Percentiles rank a stretch among this genome's conserved stretches.
Conservation (phyloP, 2,888 invertebrate genomes). For the Mystacides longicornis region DNA sequence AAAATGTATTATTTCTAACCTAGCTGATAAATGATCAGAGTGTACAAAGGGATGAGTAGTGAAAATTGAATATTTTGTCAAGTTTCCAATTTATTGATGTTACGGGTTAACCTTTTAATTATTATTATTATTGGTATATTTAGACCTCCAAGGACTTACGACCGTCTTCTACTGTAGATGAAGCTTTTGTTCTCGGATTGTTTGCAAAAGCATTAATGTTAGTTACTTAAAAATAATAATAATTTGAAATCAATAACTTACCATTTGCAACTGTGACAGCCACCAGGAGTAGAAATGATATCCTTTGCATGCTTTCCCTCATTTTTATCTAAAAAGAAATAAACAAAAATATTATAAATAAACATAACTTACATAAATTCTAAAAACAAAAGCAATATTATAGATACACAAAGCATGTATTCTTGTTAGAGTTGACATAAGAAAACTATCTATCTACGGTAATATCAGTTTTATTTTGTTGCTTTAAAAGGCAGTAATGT, state of each 20-base stretch:
- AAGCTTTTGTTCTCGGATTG: too few species aligned
- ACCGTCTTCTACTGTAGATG: too few species aligned
- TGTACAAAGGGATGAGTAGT: too few species aligned
- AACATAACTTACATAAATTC: background rate
- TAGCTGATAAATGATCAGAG: too few species aligned
- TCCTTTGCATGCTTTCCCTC: slow-evolving; percentile 23
- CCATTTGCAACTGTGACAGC: slow-evolving; percentile 15
- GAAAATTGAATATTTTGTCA: too few species aligned
- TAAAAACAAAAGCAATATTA: background rate
- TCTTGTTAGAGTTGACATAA: too few species aligned
- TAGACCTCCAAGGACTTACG: too few species aligned
- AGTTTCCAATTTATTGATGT: too few species aligned
- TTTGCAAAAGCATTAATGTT: background rate
- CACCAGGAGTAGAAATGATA: slow-evolving; percentile 16
- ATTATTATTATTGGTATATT: background rate
- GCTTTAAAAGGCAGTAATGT: background rate
- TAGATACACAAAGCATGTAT: too few species aligned
- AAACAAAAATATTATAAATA: slow-evolving; percentile 4
- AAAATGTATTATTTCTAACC: too few species aligned
- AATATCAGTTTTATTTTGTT: background rate
- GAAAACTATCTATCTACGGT: too few species aligned
- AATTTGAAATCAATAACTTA: background rate
- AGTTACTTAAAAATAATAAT: background rate
- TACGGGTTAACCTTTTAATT: too few species aligned
- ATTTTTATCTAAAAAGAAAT: slow-evolving; percentile 18